Percentiles rank a stretch among this genome's conserved stretches.
These are phyloP conservation scores for Proisotoma minuta DNA, from an alignment of 2,888 invertebrate species.

Conservation along the genomic window DNA sequence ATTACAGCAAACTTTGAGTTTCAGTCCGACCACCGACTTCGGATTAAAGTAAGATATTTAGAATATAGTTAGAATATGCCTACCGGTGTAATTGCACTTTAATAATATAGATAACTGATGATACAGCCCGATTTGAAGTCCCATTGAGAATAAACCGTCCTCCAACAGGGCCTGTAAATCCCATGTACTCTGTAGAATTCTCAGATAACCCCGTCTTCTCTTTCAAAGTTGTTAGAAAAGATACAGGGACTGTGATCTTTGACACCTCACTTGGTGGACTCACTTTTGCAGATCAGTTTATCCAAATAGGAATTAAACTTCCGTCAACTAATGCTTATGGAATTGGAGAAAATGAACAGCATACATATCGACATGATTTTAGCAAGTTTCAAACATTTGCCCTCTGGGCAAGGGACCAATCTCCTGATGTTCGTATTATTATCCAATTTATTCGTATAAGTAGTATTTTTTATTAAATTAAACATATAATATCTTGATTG, in stretches of 20 bases:
- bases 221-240: conserved; percentile 33
- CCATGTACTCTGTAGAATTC: conserved; percentile 32
- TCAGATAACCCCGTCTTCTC: conserved; percentile 31
- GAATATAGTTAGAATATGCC: no score
- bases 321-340: conserved; percentile 52
- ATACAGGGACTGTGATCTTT: conserved; percentile 39
- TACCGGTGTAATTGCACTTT: neutral
- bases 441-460: neutral
- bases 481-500: neutral
- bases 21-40: conserved; percentile 37
- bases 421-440: conserved; percentile 28
- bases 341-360: conserved; percentile 53
- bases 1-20: conserved; percentile 31
- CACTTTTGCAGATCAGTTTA: conserved; percentile 52
- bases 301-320: conserved; percentile 51
- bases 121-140: conserved; percentile 34
- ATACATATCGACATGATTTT: conserved; percentile 49
- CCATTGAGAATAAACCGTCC: conserved; percentile 31
- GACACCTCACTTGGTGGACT: conserved; percentile 49
- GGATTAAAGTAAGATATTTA: conserved; percentile 31
- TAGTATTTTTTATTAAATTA: neutral
- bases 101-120: conserved; percentile 29
- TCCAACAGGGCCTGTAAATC: conserved; percentile 21
- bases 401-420: conserved; percentile 35
- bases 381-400: conserved; percentile 31